Base-by-base conservation (phyloP, 2,888 invertebrate species). In the Athalia cordata region DNA sequence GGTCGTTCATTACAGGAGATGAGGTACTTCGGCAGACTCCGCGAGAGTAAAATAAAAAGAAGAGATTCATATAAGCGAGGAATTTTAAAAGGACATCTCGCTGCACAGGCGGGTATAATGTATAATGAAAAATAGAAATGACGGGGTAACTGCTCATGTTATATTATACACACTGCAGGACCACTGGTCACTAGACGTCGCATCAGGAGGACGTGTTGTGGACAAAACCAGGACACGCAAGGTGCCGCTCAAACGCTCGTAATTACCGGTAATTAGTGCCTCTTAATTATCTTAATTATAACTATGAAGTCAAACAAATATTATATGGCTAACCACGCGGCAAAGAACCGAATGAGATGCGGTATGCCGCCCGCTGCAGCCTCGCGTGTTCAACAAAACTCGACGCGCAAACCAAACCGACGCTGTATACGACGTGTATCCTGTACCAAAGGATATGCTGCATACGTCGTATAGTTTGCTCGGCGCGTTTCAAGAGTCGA, bases 201-300 rank as follows among this genome's bases (percentile, higher is more conserved):
- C 15, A 29, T 9, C 29, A 5, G n/a, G 11, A 50, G 67, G 15
- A 4, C 45, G 67, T 49, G 52, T 47, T 11, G 57, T 79, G 78
- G 76, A 75, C 72, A 52, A 76, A 77, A 77, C 72, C 59, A 64
- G 76, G 74, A 80, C 85, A 86, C 85, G 86, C 84, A 80, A 86
- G 82, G 82, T 83, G 83, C 83, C 83, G 82, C 83, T 82, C 79
- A 83, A 84, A 81, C 78, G 70, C 61, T 80, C 79, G 84, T 85
- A 87, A 88, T 88, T 88, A 86, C 85, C 81, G 81, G 84, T 86
- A 87, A 87, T 87, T 87, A 87, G 87, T 77, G 79, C 79, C 77
- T 81, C 83, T 85, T 86, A 85, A 87, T 86, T 85, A 86, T 83
- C 86, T 86, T 85, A 84, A 87, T 87, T 85, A 87, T 84, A 87